Evolutionary conservation across 2,888 invertebrate species (phyloP), one percentile per base, ranked within the genome.

Genomic region (Melipona beecheii): DNA sequence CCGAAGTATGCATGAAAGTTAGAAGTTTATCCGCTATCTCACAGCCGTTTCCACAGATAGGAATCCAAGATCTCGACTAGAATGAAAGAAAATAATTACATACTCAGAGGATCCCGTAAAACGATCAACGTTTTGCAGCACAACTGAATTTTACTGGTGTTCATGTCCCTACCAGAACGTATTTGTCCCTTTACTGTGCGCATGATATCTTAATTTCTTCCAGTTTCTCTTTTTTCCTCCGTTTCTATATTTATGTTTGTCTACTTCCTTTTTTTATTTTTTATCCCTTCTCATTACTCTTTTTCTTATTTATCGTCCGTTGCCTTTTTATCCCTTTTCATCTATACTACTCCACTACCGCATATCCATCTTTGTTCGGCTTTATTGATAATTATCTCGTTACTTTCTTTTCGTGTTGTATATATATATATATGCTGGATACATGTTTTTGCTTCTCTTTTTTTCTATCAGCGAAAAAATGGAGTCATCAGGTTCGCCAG

Each of bases 131-230:
- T 87, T 43, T 43, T 43, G 11, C 9, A 87, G 89, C 86, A 89
- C 88, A 85, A 89, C 84, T 85, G 86, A 75, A 85, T 89, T 86
- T 78, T 76, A 69, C 83, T 69, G 72, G 66, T 75, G 83, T 68
- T 80, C 85, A 81, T 86, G 82, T 87, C 78, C 79, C 79, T 71
- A 76, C 81, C 75, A 36, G 24, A 76, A 76, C 84, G 85, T 85
- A 87, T 91, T 88, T 90, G 90, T 89, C 89, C 88, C 89, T 85
- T 62, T 82, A 88, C 86, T 86, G 87, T 89, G 91, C 90, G 88
- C 91, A 91, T 91, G 91, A 92, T 92, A 92, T 93, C 91, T 92
- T 91, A 93, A 92, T 93, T 91, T 92, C 69, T 66, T 64, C 24
- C 27, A 54, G 27, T 65, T 49, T 27, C 69, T 50, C 50, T 60